Percentiles rank a stretch among this genome's conserved stretches.
Conservation (phyloP, 2,797 vertebrate genomes). For the Hydrolagus colliei region DNA sequence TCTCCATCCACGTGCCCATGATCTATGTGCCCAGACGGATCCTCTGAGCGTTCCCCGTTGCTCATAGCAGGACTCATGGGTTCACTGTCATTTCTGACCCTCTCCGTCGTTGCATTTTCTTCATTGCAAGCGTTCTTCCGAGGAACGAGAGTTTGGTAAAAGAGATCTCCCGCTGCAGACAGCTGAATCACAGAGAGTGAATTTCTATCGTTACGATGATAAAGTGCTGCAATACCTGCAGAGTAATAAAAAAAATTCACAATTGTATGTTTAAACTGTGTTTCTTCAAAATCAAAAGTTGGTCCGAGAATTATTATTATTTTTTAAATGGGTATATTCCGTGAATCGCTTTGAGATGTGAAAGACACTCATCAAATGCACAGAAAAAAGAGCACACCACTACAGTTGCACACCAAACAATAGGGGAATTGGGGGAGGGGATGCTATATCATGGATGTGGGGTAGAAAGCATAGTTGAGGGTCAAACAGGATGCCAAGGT, state of each 20-base stretch:
- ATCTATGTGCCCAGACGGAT: not conserved
- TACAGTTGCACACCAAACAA: no score
- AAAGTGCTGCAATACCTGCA: constrained; percentile 60
- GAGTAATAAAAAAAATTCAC: not conserved
- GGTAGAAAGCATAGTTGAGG: no score
- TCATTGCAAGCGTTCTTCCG: not conserved
- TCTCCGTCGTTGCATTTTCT: not conserved
- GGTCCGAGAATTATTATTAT: no score
- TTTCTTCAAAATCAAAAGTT: no score
- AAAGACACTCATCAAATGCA: no score
- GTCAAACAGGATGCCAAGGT: no score
- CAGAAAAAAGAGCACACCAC: no score
- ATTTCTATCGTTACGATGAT: constrained; percentile 14
- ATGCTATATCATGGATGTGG: no score
- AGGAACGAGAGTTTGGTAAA: constrained; percentile 64
- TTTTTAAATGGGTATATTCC: no score
- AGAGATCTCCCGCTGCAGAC: constrained; percentile 73
- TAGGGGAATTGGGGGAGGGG: no score
- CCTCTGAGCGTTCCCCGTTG: not conserved
- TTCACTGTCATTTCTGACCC: not conserved
- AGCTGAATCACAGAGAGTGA: constrained; percentile 70
- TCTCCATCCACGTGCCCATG: not conserved
- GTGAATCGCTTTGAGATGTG: no score
- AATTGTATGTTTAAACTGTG: not conserved
- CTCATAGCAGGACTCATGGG: not conserved